Evolutionary conservation across 2,797 vertebrate genomes (phyloP), one percentile per base, ranked within the genome.

Genomic region (Eutrigla gurnardus): DNA sequence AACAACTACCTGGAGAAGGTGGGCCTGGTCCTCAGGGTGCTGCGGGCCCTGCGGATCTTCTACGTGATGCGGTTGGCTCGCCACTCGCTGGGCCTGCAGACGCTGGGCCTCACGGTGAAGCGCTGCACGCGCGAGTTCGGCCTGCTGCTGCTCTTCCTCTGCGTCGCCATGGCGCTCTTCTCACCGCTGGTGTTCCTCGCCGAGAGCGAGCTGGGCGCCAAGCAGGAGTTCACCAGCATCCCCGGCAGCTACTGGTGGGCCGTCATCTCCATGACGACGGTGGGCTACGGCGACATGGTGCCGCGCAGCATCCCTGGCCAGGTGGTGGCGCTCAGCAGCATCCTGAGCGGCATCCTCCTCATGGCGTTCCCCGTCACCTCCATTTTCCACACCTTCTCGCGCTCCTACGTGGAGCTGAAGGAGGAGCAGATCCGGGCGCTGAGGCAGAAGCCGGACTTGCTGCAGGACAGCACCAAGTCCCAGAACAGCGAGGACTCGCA

Each of bases 221-320:
- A 96, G 87, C 97, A 97, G 70, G 97, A 98, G 86, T 99, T 99
- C 91, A 97, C 97, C 37, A 99, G 98, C 57, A 96, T 99, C 86
- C 98, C 98, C 0, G 96, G 93, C 35, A 97, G 96, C 86, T 99
- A 98, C 91, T 99, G 98, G 98, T 99, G 98, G 98, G 98, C 98
- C 0, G 97, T 99, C 66, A 99, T 98, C 93, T 98, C 98, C 86
- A 99, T 99, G 98, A 99, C 97, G 1, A 99, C 98, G 0, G 98
- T 99, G 13, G 98, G 98, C 79, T 99, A 99, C 0, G 98, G 98
- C 0, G 98, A 99, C 92, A 99, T 99, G 98, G 98, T 99, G 69
- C 98, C 98, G 33, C 95, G 97, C 7, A 98, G 97, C 93, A 96
- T 98, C 80, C 97, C 98, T 0, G 98, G 98, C 47, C 98, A 99